Percentiles rank a stretch among this genome's conserved stretches.
phyloP scores from a whole-genome alignment of 1,140 invertebrate genomes.

The Penaeus chinensis region DNA sequence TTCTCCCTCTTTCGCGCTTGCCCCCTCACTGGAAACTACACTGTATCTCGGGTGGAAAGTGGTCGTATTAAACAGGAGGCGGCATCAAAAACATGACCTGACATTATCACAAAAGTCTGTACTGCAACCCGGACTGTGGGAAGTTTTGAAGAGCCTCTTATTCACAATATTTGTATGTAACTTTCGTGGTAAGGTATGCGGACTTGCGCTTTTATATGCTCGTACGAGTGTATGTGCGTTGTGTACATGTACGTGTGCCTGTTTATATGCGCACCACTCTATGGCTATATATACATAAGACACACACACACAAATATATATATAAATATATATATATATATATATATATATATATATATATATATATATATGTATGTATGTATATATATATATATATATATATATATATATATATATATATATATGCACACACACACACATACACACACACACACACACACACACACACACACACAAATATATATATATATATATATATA shows the following conservation, averaged over 20 bases:
- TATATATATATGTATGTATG: neutral
- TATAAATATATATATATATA: conserved; percentile 16
- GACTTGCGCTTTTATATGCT: neutral
- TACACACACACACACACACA: too few species aligned
- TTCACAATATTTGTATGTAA: too few species aligned
- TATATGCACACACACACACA: too few species aligned
- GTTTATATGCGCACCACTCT: neutral
- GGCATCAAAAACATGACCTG: too few species aligned
- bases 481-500: too few species aligned
- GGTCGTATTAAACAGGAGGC: too few species aligned
- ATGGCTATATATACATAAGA: neutral
- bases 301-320: neutral
- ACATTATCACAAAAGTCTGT: too few species aligned
- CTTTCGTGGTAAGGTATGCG: neutral
- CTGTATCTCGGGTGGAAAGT: conserved; percentile 13
- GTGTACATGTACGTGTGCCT: neutral
- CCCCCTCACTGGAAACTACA: conserved; percentile 23
- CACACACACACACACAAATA: too few species aligned
- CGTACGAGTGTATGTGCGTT: neutral
- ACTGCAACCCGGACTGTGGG: too few species aligned
- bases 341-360: conserved; percentile 26
- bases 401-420: too few species aligned
- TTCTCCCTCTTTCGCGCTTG: conserved; percentile 29
- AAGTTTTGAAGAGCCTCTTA: too few species aligned
- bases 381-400: too few species aligned